Conservation (phyloP, 2,113 vertebrate genomes). For the Apodemus sylvaticus region DNA sequence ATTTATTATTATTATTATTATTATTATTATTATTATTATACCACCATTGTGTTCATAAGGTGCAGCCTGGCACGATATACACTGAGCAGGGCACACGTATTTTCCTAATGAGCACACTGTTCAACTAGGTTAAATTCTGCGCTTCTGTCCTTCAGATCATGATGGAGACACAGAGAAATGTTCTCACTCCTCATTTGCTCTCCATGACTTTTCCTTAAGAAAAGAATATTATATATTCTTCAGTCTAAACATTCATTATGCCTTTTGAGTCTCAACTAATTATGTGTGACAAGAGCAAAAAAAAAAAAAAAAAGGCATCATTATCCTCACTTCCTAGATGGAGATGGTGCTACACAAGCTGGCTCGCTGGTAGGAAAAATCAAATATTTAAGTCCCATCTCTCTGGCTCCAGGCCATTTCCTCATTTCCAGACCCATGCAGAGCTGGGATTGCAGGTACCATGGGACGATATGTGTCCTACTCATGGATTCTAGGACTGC, state of each 20-base stretch:
- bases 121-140: neutral
- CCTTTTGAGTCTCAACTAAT: slow-evolving; percentile 40
- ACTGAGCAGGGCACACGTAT: neutral
- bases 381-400: neutral
- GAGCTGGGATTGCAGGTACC: neutral
- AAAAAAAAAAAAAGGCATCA: neutral
- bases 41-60: neutral
- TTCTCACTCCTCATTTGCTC: neutral
- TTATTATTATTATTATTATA: neutral
- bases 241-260: neutral
- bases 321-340: neutral
- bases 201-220: neutral
- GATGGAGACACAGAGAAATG: neutral
- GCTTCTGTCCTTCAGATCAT: neutral
- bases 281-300: neutral
- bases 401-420: neutral
- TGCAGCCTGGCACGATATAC: neutral
- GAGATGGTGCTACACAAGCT: slow-evolving; percentile 7
- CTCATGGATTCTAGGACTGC: neutral
- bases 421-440: neutral
- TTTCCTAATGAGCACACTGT: neutral
- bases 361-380: neutral
- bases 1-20: neutral
- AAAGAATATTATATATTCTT: neutral
- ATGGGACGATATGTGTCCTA: neutral